Evolutionary conservation across 2,888 invertebrate species (phyloP), one percentile per base, ranked within the genome.

Genomic region (Acleris laterana): DNA sequence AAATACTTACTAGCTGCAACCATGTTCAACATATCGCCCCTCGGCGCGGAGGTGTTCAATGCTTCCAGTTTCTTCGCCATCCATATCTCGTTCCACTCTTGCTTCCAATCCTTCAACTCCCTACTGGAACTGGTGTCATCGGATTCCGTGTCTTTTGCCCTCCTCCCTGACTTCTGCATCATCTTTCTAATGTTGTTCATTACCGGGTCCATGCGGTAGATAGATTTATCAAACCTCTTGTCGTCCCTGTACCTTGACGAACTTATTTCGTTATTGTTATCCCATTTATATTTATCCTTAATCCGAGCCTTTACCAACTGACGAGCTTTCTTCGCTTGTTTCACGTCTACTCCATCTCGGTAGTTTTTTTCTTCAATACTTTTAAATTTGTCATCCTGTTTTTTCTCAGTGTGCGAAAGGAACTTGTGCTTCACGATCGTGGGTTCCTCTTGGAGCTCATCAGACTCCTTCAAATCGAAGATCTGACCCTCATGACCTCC

Each of bases 1-100:
- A 60, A 16, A 1, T 22, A 46, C 78, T 78, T 72, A 80, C 91
- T 83, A 17, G 90, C 91, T 38, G 85, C 90, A 2, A 80, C 80
- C 90, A 91, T 90, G 62, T 90, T 89, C 9, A 91, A 81, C 0
- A 69, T 70, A 53, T 91, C 90, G 5, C 84, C 87, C 19, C 68
- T 73, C 0, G 74, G 74, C 5, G 62, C 38, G 0, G 84, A 69
- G 1, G 79, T 67, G 65, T 89, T 88, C 1, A 87, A 70, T 0
- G 83, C 85, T 59, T 86, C 81, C 38, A 78, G 71, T 62, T 85
- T 85, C 70, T 83, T 85, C 50, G 79, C 65, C 19, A 80, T 20
- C 80, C 81, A 81, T 28, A 71, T 66, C 19, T 77, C 72, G 38
- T 72, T 72, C 76, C 79, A 81, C 52, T 80, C 80, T 0, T 78